Base-by-base conservation (phyloP, 2,113 vertebrate species). In the Passer domesticus region DNA sequence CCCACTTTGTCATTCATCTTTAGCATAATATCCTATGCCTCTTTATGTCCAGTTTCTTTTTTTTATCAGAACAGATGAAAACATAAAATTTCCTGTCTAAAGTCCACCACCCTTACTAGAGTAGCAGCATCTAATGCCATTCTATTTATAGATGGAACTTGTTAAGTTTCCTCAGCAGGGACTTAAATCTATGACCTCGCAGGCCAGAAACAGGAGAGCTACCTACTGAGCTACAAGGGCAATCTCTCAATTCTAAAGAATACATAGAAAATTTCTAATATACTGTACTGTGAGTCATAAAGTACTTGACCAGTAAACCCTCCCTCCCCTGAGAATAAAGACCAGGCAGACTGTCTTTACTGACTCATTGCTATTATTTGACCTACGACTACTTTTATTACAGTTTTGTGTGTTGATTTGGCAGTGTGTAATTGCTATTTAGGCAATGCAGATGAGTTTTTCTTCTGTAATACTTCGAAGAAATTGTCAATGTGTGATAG, bases 71-170 rank as follows among this genome's bases (percentile, higher is more conserved):
- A 60, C 15, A 92, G 83, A 89, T 59, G 47, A 94, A 93, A 95
- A 83, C 77, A 35, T 79, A 91, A 92, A 90, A 84, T 49, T 64
- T 82, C 49, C 52, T 94, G 52, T 89, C 69, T 95, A 77, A 97
- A 96, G 92, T 93, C 94, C 50, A 88, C 64, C 83, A 87, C 81
- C 83, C 97, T 98, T 96, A 81, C 39, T 94, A 56, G 60, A 75
- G 87, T 96, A 90, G 63, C 59, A 93, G 43, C 59, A 92, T 90
- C 92, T 96, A 93, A 86, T 97, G 74, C 92, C 41, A 39, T 92
- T 91, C 93, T 97, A 93, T 98, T 97, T 97, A 96, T 95, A 92
- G 95, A 83, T 94, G 70, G 83, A 95, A 95, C 93, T 97, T 95
- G 87, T 96, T 98, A 89, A 95, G 87, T 90, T 97, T 97, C 97